Evolutionary conservation across 2,797 vertebrate genomes (phyloP), one percentile per base, ranked within the genome.

Genomic region (Martes flavigula): DNA sequence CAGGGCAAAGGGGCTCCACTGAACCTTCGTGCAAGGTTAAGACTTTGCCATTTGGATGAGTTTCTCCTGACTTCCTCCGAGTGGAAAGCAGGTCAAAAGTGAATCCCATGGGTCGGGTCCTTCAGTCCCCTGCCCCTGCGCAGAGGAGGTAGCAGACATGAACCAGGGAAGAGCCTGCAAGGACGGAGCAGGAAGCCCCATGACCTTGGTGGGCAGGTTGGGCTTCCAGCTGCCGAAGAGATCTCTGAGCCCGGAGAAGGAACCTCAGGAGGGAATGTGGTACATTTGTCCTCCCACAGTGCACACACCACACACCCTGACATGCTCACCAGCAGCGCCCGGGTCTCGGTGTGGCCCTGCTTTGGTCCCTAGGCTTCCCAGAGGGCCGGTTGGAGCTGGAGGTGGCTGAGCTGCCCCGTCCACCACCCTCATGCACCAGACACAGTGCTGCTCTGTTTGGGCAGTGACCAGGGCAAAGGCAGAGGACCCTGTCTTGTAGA

Each of bases 261-360:
- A 23, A 25, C 38, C 20, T 58, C 38, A 32, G 17, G 7, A 46
- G 14, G 23, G 38, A 15, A 9, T 11, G 18, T 30, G 62, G 64
- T 10, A 12, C 8, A 35, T 72, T 43, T 73, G 73, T 2, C 23
- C 27, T 64, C n/a, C 15, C 0, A 2, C 15, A 18, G 82, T 0
- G 0, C 1, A 1, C 27, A n/a, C 51, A 6, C 35, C 2, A 5
- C 0, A 0, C 9, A 56, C 21, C 14, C 54, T 9, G 15, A 18
- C 3, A 5, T 56, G 56, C 38, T 56, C 21, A 6, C 32, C 58
- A 56, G 32, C 51, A 32, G 46, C 43, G 9, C 23, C 35, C 46
- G 30, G 56, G 27, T 27, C 66, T 48, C 18, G 32, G 35, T 3
- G 62, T 48, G 6, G 43, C 32, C 20, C n/a, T 20, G 20, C n/a